Base-by-base conservation (phyloP, 2,888 invertebrate species). In the Taenaris catops region DNA sequence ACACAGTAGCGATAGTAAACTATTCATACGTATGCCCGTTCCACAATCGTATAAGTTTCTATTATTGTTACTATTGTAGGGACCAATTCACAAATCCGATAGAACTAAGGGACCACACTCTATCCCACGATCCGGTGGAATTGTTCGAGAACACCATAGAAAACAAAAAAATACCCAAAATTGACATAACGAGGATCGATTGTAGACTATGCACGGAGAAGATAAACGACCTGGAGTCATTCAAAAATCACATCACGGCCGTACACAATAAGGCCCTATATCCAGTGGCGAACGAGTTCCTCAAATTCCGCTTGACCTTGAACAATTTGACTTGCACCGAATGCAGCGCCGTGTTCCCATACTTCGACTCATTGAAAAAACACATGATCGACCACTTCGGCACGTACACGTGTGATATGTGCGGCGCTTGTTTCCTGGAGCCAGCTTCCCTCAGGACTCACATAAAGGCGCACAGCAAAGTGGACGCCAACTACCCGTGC, bases 371-470 rank as follows among this genome's bases (percentile, higher is more conserved):
- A 0, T 38, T 84, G 8, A 83, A 84, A 33, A 79, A 74, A 3
- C 84, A 84, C 36, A 84, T 84, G 83, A 83, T 83, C 10, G 73
- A 65, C 2, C 84, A 84, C 47, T 84, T 62, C 8, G 76, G 73
- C 41, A 84, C 83, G 31, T 81, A 70, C 48, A 78, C 83, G 1
- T 84, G 81, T 17, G 81, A 84, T 23, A 74, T 74, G 0, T 81
- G 83, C 9, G 83, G 83, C 0, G 26, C 83, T 5, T 81, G 83
- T 29, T 69, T 69, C 7, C 61, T 67, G 2, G 68, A 67, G 18
- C 23, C 24, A n/a, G 16, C 32, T n/a, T 10, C 23, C 6, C 7
- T 32, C 18, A 23, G 23, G 9, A 78, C 80, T 72, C 83, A 84
- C 16, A 76, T 75, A 7, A 66, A 74, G 25, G 37, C 75, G 1